These are phyloP conservation scores for Phymanthus crucifer DNA, from an alignment of 92 coral and sea anemone genomes.

Conservation along the genomic window DNA sequence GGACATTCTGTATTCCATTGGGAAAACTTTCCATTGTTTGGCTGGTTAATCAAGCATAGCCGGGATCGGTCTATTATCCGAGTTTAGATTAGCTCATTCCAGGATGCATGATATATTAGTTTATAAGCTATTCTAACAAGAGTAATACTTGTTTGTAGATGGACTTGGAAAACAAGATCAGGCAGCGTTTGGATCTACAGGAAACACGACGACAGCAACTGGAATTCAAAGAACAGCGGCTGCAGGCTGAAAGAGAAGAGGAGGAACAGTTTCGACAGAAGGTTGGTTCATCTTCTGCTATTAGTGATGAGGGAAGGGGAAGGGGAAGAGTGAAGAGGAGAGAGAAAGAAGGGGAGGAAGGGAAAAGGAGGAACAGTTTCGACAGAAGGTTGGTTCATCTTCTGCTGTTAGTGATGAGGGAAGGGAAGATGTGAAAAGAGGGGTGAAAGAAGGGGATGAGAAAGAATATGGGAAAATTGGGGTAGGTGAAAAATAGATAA, in stretches of 20 bases:
- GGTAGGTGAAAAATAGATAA: not conserved
- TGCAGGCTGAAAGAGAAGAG: constrained; percentile 86
- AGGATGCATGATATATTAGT: not conserved
- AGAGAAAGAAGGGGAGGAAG: not conserved
- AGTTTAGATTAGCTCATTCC: no score
- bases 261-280: constrained; percentile 92
- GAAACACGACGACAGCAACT: constrained; percentile 94
- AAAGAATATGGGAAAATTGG: not conserved
- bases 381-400: constrained; percentile 62
- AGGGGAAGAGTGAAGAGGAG: not conserved
- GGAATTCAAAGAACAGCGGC: constrained; percentile 79
- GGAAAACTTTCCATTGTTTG: no score
- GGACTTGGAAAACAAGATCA: constrained; percentile 86
- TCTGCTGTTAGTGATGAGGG: not conserved
- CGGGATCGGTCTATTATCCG: no score
- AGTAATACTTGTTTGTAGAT: constrained; percentile 36
- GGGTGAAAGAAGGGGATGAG: not conserved
- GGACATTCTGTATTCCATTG: no score
- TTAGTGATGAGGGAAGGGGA: not conserved
- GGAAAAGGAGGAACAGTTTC: constrained; percentile 93
- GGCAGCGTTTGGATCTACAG: constrained; percentile 94
- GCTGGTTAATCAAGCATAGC: no score
- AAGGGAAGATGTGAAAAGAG: not conserved
- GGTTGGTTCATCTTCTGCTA: constrained; percentile 31
- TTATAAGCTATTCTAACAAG: not conserved